Percentiles rank a stretch among this genome's conserved stretches.
These are phyloP conservation scores for Calliopsis andreniformis DNA, from an alignment of 1,140 invertebrate species.

Conservation along the genomic window DNA sequence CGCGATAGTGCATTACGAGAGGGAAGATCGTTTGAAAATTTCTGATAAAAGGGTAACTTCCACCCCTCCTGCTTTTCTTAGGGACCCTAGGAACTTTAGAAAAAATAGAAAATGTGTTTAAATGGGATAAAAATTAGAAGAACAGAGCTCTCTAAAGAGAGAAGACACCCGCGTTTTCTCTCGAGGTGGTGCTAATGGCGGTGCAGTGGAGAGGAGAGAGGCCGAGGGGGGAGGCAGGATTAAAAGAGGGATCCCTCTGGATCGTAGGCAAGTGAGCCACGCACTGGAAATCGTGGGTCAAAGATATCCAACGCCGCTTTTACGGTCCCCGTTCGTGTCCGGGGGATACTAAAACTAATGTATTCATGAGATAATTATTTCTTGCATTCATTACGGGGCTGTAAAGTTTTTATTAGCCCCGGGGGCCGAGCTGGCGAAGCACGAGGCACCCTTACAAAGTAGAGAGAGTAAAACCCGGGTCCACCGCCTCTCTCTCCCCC, in stretches of 20 bases:
- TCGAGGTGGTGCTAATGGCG: constrained; percentile 38
- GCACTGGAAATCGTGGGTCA: constrained; percentile 68
- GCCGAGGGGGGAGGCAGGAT: neutral
- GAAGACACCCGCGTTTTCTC: neutral
- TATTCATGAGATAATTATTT: constrained; percentile 81
- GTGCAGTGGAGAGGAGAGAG: neutral
- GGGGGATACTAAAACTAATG: constrained; percentile 77
- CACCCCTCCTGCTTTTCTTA: too few relatives aligned
- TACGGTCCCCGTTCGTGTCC: constrained; percentile 69
- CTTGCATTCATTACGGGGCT: constrained; percentile 78
- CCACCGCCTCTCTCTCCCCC: neutral
- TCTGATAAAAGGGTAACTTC: too few relatives aligned
- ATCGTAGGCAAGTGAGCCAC: constrained; percentile 51
- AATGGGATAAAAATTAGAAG: too few relatives aligned
- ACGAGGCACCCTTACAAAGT: constrained; percentile 76
- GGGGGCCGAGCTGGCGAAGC: constrained; percentile 36
- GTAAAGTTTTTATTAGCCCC: constrained; percentile 76
- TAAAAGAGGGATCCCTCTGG: constrained; percentile 49
- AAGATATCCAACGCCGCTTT: constrained; percentile 64
- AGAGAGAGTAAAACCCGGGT: constrained; percentile 18
- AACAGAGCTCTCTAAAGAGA: neutral
- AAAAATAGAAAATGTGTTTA: too few relatives aligned
- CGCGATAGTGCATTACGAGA: neutral
- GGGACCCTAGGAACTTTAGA: too few relatives aligned
- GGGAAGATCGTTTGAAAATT: too few relatives aligned